Base-by-base conservation (phyloP, 2,888 invertebrate genomes). In the Acanthoscelides obtectus region DNA sequence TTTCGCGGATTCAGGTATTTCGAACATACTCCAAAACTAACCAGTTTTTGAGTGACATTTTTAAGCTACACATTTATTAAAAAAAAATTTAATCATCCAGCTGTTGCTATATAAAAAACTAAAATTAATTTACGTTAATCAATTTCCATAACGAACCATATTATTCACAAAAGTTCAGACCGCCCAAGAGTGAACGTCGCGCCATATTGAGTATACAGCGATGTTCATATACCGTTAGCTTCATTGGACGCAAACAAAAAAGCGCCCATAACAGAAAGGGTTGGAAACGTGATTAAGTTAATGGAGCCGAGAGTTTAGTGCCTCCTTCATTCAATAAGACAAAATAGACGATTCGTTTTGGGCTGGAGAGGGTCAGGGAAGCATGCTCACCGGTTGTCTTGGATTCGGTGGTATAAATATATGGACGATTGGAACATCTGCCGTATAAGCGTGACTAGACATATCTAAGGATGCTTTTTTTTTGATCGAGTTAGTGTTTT, bases 261-360 rank as follows among this genome's bases (percentile, higher is more conserved):
- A 71, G 63, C 64, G 70, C 66, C 20, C 2, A 66, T 64, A 74
- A 72, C 73, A 72, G 72, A 69, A 72, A 74, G 72, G 75, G 76
- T 73, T 76, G 72, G 71, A 74, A 74, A 74, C 76, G 74, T 75
- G 75, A 76, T 75, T 72, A 73, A 77, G 74, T 76, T 75, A 75
- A 75, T 45, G 5, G 74, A 74, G 76, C 75, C 76, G 76, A 75
- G 77, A 76, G 77, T 78, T 78, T 78, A 77, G 72, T 69, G 71
- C 69, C 45, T 45, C 12, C 5, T 73, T 72, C 71, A 76, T 72
- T 73, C 72, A 74, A 76, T 75, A 72, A 76, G 73, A 75, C 75
- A 73, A 75, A 76, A 76, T 76, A 70, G 73, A 71, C 70, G 70
- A 76, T 76, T 76, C 76, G 75, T 72, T 74, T 69, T 73, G 74